Base-by-base conservation (phyloP, 2,888 invertebrate species). In the Apamea monoglypha region DNA sequence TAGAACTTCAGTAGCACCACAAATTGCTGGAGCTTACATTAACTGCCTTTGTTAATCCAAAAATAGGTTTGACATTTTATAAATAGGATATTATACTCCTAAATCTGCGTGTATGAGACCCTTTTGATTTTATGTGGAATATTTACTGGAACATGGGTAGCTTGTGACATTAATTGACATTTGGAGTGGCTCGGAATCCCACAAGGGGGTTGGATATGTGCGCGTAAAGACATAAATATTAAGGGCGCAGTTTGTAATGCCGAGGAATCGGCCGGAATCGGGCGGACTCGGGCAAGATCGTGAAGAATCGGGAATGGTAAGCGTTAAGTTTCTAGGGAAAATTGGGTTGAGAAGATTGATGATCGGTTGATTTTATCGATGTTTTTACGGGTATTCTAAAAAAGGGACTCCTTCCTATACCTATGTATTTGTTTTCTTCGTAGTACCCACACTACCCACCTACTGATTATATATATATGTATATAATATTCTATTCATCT, bases 101-200 rank as follows among this genome's bases (percentile, higher is more conserved):
- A 87, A 88, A 87, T 87, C 82, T 78, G 82, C 78, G 74, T 72
- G 76, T 88, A 84, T 82, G 78, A 78, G 87, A 83, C 76, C 82
- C 86, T 82, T 71, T 71, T 83, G 80, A 84, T 71, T 76, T 78
- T 80, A 80, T 76, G 80, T 72, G 78, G 84, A 84, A 90, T 89
- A 89, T 91, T 89, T 86, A 88, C 85, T 82, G 78, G 82, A 81
- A 82, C 80, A 64, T 59, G 86, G 83, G 84, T 82, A 82, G 68
- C 71, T 76, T 59, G 84, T 88, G 89, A 89, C 89, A 86, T 89
- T 92, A 91, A 92, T 92, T 91, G 92, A 92, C 92, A 91, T 91
- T 89, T 87, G 85, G 87, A 91, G 88, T 82, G 89, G 83, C 80
- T 77, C 74, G 73, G 84, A 59, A 77, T 81, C 88, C 81, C 90